Conservation (phyloP, 2,797 vertebrate species). For the Ctenopoma multispine region DNA sequence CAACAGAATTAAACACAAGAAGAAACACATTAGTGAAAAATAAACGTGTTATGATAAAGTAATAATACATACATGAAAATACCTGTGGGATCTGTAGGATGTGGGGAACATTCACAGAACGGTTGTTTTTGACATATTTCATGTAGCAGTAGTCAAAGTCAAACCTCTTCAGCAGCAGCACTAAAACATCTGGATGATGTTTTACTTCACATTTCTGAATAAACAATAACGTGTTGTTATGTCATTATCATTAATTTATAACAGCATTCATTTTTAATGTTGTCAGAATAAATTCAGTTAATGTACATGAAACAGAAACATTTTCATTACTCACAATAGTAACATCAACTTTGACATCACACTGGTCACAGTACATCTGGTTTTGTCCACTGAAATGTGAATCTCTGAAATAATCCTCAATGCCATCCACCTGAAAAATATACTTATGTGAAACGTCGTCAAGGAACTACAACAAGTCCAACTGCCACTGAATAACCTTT, state of each 20-base stretch:
- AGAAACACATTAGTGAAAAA: background rate
- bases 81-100: conserved; percentile 57
- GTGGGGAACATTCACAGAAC: conserved; percentile 50
- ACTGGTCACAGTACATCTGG: conserved; percentile 77
- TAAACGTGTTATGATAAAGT: accelerated
- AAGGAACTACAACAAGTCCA: no score
- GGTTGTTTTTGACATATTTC: conserved; percentile 73
- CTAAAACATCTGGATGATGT: conserved; percentile 72
- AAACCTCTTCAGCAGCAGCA: conserved; percentile 82
- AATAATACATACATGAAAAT: accelerated
- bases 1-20: background rate
- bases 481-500: no score
- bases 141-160: conserved; percentile 67
- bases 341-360: conserved; percentile 72
- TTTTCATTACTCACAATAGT: conserved; percentile 66
- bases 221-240: background rate
- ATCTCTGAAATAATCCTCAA: conserved; percentile 49
- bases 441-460: no score
- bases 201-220: conserved; percentile 64
- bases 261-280: background rate
- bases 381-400: conserved; percentile 59
- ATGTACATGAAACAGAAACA: background rate
- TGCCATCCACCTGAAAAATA: conserved; percentile 46
- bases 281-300: background rate
- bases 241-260: background rate